Conservation (phyloP, 2,797 vertebrate genomes). For the Mastacembelus armatus region DNA sequence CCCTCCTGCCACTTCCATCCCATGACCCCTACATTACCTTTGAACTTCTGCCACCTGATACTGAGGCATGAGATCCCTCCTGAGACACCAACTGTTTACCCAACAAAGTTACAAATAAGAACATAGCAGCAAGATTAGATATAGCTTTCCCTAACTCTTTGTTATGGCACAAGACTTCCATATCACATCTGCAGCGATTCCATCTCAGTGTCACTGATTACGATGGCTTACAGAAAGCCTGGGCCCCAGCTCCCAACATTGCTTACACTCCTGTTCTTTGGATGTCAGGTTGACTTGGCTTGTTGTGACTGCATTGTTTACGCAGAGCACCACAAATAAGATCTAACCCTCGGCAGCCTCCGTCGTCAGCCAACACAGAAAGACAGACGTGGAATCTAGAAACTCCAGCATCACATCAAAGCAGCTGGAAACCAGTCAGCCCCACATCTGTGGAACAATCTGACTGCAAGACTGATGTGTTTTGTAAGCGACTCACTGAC, state of each 20-base stretch:
- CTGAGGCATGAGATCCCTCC: constrained; percentile 24
- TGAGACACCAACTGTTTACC: constrained; percentile 59
- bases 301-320: constrained; percentile 60
- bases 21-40: constrained; percentile 70
- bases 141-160: constrained; percentile 37
- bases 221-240: constrained; percentile 27
- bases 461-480: constrained; percentile 58
- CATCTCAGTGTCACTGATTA: constrained; percentile 56
- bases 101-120: constrained; percentile 52
- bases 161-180: constrained; percentile 41
- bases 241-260: constrained; percentile 23
- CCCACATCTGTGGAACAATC: constrained; percentile 73
- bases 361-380: constrained; percentile 50
- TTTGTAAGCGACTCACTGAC: constrained; percentile 60
- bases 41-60: constrained; percentile 70
- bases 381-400: constrained; percentile 65
- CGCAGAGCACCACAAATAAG: constrained; percentile 53
- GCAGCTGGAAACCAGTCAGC: constrained; percentile 58
- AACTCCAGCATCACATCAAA: constrained; percentile 70
- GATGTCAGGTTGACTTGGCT: constrained; percentile 55
- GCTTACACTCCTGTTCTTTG: constrained; percentile 37
- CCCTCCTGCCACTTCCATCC: constrained; percentile 63
- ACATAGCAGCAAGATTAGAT: constrained; percentile 35
- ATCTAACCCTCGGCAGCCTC: constrained; percentile 65
- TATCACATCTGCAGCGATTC: constrained; percentile 49